phyloP scores from a whole-genome alignment of 2,888 invertebrate species.

The Prionchulus punctatus region DNA sequence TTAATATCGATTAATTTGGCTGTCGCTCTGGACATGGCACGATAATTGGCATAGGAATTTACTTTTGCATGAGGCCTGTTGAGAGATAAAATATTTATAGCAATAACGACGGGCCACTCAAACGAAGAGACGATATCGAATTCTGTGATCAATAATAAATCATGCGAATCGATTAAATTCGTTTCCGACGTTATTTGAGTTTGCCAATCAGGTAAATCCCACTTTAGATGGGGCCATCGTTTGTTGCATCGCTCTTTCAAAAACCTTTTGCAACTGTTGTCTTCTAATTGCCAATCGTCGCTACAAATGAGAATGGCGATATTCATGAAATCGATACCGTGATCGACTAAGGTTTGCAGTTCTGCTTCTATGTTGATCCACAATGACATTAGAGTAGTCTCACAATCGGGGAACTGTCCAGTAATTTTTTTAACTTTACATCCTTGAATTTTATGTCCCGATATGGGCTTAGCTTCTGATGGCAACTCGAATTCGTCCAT shows the following conservation, averaged over 20 bases:
- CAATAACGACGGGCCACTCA: background rate
- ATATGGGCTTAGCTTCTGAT: no score
- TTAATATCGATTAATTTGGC: background rate
- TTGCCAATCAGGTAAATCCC: no score
- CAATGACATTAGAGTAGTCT: background rate
- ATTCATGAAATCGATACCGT: background rate
- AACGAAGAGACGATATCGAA: background rate
- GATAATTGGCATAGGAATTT: no score
- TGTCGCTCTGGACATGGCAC: background rate
- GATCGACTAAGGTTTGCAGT: background rate
- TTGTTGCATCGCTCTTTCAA: background rate
- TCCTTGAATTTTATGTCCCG: background rate
- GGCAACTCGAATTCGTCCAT: no score
- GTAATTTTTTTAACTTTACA: background rate
- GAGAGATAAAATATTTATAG: background rate
- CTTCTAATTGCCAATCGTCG: background rate
- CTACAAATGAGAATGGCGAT: background rate
- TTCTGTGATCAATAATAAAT: background rate
- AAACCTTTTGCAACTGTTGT: no score
- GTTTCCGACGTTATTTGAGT: background rate
- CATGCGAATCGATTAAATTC: background rate
- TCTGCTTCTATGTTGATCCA: background rate
- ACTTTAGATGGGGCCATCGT: no score
- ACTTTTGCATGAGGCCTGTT: background rate
- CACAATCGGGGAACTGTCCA: no score